Conservation (phyloP, 2,113 vertebrate species). For the Callocephalon fimbriatum region DNA sequence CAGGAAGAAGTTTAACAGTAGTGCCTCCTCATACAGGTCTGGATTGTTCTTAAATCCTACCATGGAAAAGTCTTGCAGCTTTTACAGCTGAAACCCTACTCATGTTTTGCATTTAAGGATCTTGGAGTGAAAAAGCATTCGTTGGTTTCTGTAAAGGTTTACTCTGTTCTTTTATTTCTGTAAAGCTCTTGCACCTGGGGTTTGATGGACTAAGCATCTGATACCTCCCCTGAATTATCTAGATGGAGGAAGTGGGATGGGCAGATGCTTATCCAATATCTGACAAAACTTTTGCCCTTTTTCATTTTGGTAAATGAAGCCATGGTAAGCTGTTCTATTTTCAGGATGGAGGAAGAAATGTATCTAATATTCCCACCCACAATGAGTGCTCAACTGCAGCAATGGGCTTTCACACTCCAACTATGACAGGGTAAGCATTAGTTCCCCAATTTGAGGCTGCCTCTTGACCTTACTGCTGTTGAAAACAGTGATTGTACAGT, state of each 20-base stretch:
- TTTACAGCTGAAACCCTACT: background rate
- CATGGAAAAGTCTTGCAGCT: background rate
- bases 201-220: background rate
- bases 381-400: background rate
- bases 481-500: background rate
- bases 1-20: background rate
- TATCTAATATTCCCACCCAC: background rate
- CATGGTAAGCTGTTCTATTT: background rate
- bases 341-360: background rate
- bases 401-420: background rate
- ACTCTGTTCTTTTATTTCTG: background rate
- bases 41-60: background rate
- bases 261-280: background rate
- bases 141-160: background rate
- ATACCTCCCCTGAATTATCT: background rate
- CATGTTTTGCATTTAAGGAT: background rate
- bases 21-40: background rate
- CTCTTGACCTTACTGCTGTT: background rate
- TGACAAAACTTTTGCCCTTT: background rate
- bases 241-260: background rate
- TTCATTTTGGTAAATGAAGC: background rate
- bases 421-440: background rate
- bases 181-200: background rate
- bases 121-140: background rate
- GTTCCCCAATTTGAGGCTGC: background rate